Evolutionary conservation across 2,797 vertebrate genomes (phyloP), one percentile per base, ranked within the genome.

Genomic region (Neomorphus geoffroyi): DNA sequence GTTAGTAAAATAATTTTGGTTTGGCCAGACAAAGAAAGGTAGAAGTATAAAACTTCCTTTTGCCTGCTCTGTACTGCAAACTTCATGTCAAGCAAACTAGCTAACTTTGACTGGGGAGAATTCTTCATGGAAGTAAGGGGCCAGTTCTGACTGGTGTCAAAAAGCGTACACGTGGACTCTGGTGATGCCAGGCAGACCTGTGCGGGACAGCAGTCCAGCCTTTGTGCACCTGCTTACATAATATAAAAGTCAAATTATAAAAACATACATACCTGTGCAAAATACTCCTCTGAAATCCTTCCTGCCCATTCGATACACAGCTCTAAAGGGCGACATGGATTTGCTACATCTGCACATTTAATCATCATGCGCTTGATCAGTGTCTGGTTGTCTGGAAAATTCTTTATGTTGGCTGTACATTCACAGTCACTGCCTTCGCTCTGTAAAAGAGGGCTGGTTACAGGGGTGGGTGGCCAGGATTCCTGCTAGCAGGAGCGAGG

Each of bases 281-380:
- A 98, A 75, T 98, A 98, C 82, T 98, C 98, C 90, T 98, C 98
- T 3, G 98, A 98, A 97, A 98, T 98, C 84, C 98, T 98, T 32
- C 98, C 98, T 7, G 98, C 98, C 98, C 98, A 98, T 71, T 98
- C 98, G 0, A 98, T 98, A 71, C 98, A 98, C 39, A 98, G 87
- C 84, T 98, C 98, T 88, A 98, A 74, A 30, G 98, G 98, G 5
- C 98, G 98, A 90, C 98, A 98, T 0, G 98, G 98, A 74, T 98
- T 98, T 95, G 98, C 98, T 82, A 98, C 98, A 11, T 98, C 98
- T 0, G 98, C 98, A 91, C 98, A 98, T 93, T 98, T 98, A 32
- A 98, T 98, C 98, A 98, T 97, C 98, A 98, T 98, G 58, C 98
- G 98, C 80, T 98, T 98, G 96, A 98, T 98, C 90, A 98, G 90